Conservation (phyloP, 2,113 vertebrate species). For the Nematolebias whitei region DNA sequence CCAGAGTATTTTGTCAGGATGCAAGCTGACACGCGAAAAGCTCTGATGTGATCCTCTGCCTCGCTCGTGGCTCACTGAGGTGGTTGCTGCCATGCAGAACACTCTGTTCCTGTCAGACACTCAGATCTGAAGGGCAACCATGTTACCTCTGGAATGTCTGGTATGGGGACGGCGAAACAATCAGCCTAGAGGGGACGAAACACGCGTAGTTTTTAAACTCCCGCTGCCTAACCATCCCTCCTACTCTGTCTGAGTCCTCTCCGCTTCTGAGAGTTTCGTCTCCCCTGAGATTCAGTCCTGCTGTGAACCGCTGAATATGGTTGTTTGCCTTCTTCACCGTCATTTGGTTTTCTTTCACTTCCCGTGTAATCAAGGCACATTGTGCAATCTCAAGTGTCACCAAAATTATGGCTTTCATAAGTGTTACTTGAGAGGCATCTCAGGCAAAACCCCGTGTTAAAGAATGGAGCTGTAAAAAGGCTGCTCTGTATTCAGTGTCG, state of each 20-base stretch:
- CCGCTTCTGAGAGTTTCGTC: neutral
- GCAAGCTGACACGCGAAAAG: conserved; percentile 57
- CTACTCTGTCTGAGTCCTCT: conserved; percentile 11
- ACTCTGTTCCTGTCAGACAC: conserved; percentile 71
- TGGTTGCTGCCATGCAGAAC: conserved; percentile 67
- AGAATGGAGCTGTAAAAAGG: conserved; percentile 12
- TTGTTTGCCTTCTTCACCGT: conserved; percentile 37
- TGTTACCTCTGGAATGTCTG: conserved; percentile 80
- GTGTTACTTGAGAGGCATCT: conserved; percentile 30
- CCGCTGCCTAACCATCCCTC: conserved; percentile 10
- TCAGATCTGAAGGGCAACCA: conserved; percentile 66
- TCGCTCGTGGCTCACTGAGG: conserved; percentile 65
- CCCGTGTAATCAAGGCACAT: conserved; percentile 48
- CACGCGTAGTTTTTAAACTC: conserved; percentile 44
- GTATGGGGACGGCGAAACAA: conserved; percentile 70
- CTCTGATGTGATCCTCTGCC: conserved; percentile 53
- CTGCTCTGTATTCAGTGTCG: conserved; percentile 11
- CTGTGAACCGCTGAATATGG: conserved; percentile 28
- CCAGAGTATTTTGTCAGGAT: conserved; percentile 43
- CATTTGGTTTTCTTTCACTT: conserved; percentile 40
- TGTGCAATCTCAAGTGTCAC: conserved; percentile 41
- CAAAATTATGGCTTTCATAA: conserved; percentile 27
- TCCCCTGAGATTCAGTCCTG: conserved; percentile 24
- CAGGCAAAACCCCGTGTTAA: conserved; percentile 29
- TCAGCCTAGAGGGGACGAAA: conserved; percentile 52